Conservation (phyloP, 2,888 invertebrate genomes). For the Hydriomena furcata region DNA sequence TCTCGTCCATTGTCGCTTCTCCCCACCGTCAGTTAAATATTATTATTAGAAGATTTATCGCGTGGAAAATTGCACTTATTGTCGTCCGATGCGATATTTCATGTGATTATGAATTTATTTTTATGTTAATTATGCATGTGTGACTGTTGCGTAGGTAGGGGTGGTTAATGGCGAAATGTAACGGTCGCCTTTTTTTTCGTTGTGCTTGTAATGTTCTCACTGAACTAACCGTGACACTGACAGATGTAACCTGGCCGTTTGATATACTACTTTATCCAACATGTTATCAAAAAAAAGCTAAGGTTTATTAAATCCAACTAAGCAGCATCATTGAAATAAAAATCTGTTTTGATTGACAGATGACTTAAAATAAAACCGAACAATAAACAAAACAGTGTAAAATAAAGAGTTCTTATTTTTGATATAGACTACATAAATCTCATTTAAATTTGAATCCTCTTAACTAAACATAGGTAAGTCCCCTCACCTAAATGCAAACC, state of each 20-base stretch:
- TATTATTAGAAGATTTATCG: slow-evolving; percentile 81
- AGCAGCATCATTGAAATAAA: no score
- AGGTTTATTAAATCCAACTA: no score
- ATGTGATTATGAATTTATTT: slow-evolving; percentile 79
- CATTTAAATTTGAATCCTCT: slow-evolving; percentile 17
- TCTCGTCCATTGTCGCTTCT: slow-evolving; percentile 51
- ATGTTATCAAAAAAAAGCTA: no score
- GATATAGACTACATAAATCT: not conserved
- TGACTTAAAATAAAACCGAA: no score
- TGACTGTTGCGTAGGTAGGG: slow-evolving; percentile 51
- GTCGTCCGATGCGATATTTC: slow-evolving; percentile 71
- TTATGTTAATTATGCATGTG: slow-evolving; percentile 73
- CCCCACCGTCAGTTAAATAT: slow-evolving; percentile 65
- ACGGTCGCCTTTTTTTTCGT: slow-evolving; percentile 46
- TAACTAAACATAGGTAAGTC: slow-evolving; percentile 23
- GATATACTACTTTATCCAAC: no score
- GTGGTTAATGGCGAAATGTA: slow-evolving; percentile 42
- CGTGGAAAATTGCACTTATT: slow-evolving; percentile 81
- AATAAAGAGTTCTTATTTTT: no score
- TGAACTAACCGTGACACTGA: slow-evolving; percentile 2
- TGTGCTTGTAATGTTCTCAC: not conserved
- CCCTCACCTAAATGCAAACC: slow-evolving; percentile 30
- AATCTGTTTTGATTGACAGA: no score
- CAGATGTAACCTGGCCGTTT: no score
- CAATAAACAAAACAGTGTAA: no score